Base-by-base conservation (phyloP, 2,797 vertebrate genomes). In the Myoxocephalus aenaeus region DNA sequence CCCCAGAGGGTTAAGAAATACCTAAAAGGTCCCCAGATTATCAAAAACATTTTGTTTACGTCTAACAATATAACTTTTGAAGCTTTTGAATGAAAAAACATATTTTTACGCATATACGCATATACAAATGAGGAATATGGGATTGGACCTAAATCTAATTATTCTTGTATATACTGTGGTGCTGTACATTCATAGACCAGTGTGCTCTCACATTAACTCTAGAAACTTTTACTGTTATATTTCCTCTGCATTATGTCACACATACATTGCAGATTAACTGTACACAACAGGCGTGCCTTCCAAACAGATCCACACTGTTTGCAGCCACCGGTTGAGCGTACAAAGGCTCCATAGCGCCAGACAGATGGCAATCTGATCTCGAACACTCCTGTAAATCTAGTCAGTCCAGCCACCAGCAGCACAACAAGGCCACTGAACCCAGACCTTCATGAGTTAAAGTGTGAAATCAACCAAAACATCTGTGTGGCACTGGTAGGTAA, bases 331-430 rank as follows among this genome's bases (percentile, higher is more conserved):
- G n/a, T 51, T 2, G 46, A 71, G 61, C 70, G 83, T 70, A 79
- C 54, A 65, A 72, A 65, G 75, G 57, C 81, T 87, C 82, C 76
- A 65, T 25, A 77, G 67, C 83, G 46, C 57, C 86, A 83, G 87
- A 90, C 81, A 85, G 81, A 91, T 83, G 86, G 85, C 69, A 83
- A 89, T 91, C 85, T 87, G 88, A 90, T 89, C 80, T 84, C 70
- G 68, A 91, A 91, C 88, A 89, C 70, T 59, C 40, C 62, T 34
- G 66, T 79, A 83, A 87, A 89, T 75, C 79, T 75, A 65, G 67
- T 84, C 77, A 69, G 70, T 66, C 72, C 64, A 68, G 80, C 82
- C 82, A 86, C 70, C 82, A 75, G 67, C 86, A 78, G 77, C 84
- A 87, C 84, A 86, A 86, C 82, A 83, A 80, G 79, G 50, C 73